Evolutionary conservation across 2,797 vertebrate genomes (phyloP).

Genomic region (Percopsis omiscomaycus): DNA sequence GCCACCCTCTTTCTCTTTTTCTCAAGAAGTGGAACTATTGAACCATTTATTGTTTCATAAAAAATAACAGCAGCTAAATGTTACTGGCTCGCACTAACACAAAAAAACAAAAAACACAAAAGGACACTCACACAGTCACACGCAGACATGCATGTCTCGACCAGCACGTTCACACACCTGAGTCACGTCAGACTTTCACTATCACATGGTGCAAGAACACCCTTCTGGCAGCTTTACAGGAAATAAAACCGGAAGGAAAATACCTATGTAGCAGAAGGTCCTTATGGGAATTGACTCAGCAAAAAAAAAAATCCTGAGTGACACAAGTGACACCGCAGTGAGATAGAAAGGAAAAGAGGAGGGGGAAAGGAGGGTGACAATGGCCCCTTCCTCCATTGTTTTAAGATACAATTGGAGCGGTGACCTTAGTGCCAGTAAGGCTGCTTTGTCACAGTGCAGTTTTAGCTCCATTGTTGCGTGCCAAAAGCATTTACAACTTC

Average conservation of each 20-base stretch:
- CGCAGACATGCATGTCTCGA: neutral
- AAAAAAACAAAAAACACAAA: neutral
- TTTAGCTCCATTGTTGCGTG: constrained; percentile 34
- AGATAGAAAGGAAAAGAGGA: neutral
- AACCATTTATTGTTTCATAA: no score
- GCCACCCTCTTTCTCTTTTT: no score
- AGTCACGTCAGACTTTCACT: constrained; percentile 5
- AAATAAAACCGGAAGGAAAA: constrained; percentile 58
- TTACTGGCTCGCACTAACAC: no score
- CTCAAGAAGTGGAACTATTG: no score
- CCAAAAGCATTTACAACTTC: constrained; percentile 36
- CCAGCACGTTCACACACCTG: neutral
- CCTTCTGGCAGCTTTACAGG: constrained; percentile 46
- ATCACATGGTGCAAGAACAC: neutral
- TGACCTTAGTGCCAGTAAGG: constrained; percentile 44
- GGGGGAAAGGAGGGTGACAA: constrained; percentile 6
- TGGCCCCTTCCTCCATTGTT: constrained; percentile 34
- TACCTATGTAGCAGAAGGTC: constrained; percentile 38
- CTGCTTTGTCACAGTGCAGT: constrained; percentile 12
- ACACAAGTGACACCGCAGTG: constrained; percentile 34
- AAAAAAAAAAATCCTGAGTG: constrained; percentile 54
- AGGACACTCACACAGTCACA: constrained; percentile 2
- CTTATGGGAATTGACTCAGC: constrained; percentile 57
- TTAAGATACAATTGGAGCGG: constrained; percentile 9
- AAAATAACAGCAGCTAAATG: no score